Percentiles rank a stretch among this genome's conserved stretches.
These are phyloP conservation scores for Schizaphis graminum DNA, from an alignment of 2,888 invertebrate species.

Conservation along the genomic window DNA sequence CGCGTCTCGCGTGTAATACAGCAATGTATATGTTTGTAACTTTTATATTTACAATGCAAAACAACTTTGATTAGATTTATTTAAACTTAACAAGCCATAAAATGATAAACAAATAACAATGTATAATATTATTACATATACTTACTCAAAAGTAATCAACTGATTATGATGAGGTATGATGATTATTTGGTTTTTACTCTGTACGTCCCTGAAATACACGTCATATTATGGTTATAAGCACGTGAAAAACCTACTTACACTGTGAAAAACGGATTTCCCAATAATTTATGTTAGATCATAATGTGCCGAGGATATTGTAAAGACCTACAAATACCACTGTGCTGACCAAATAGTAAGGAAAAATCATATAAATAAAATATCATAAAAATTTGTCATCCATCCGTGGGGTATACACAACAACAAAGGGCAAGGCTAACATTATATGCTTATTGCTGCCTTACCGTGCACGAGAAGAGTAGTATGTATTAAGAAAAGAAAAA, in stretches of 20 bases:
- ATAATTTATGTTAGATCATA: conserved; percentile 6
- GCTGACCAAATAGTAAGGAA: neutral
- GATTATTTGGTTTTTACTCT: neutral
- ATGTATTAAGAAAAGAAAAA: conserved; percentile 39
- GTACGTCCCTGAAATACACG: neutral
- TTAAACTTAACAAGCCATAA: neutral
- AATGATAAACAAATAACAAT: neutral
- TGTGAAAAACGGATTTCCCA: conserved; percentile 12
- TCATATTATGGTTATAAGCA: neutral
- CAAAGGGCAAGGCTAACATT: conserved; percentile 41
- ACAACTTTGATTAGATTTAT: neutral
- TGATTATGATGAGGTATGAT: conserved; percentile 13
- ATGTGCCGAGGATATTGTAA: conserved; percentile 6
- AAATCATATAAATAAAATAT: conserved; percentile 51
- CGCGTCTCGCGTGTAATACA: neutral
- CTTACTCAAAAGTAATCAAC: neutral
- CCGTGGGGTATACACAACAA: neutral
- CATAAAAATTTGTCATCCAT: conserved; percentile 40
- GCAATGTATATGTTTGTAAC: neutral
- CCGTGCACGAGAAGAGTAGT: neutral
- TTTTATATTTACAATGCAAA: neutral
- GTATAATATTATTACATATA: neutral
- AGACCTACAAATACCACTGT: neutral
- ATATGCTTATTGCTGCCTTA: conserved; percentile 35
- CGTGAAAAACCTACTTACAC: neutral